Conservation (phyloP, 2,113 vertebrate species). For the Triplophysa tibetana region DNA sequence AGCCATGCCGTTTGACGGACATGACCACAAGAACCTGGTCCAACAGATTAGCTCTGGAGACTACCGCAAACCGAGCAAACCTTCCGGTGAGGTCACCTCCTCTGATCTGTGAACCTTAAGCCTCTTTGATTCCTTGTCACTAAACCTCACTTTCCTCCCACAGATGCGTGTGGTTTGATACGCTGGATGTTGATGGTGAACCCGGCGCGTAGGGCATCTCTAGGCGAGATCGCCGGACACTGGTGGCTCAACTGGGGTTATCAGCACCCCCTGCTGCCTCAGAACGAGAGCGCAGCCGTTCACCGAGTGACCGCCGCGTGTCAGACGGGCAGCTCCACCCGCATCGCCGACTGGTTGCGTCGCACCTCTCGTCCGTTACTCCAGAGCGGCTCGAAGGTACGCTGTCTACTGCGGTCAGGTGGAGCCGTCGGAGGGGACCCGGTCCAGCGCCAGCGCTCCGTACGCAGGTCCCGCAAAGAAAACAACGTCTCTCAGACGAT, state of each 20-base stretch:
- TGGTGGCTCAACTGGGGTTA: constrained; percentile 99
- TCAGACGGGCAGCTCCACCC: constrained; percentile 66
- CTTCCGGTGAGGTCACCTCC: constrained; percentile 77
- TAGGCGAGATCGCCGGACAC: constrained; percentile 92
- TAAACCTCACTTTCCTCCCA: constrained; percentile 25
- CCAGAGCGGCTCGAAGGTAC: constrained; percentile 88
- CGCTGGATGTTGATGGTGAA: constrained; percentile 98
- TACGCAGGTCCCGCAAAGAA: constrained; percentile 92
- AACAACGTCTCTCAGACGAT: constrained; percentile 82
- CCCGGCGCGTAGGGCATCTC: constrained; percentile 88
- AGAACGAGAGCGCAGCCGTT: constrained; percentile 65
- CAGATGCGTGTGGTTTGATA: constrained; percentile 95
- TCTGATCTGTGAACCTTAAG: not conserved
- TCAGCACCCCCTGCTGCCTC: constrained; percentile 67
- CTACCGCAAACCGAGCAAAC: constrained; percentile 85
- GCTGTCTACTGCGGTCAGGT: constrained; percentile 83
- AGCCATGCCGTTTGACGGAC: constrained; percentile 93
- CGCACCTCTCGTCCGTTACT: constrained; percentile 88
- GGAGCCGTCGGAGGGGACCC: constrained; percentile 51
- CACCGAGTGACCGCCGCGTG: constrained; percentile 36
- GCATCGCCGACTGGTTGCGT: constrained; percentile 85
- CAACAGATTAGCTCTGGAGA: constrained; percentile 90
- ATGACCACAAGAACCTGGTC: constrained; percentile 86
- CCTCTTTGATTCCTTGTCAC: not conserved
- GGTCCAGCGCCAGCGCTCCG: constrained; percentile 85